Conservation (phyloP, 2,888 invertebrate genomes). For the Eucera pruinosa region DNA sequence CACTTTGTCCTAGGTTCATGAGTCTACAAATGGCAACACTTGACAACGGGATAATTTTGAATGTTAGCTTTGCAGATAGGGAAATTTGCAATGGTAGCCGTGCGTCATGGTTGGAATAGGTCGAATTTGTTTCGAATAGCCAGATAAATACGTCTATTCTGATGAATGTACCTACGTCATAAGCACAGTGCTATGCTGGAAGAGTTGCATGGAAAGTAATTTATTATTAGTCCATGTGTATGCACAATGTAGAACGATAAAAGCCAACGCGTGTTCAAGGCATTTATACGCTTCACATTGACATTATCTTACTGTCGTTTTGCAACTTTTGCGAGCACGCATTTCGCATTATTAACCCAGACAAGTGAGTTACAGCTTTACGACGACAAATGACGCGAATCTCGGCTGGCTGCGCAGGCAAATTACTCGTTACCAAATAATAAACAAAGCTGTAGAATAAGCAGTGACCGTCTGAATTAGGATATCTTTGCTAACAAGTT, state of each 20-base stretch:
- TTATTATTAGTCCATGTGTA: conserved; percentile 22
- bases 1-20: too few relatives aligned
- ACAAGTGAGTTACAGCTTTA: not conserved
- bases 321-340: not conserved
- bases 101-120: not conserved
- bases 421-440: conserved; percentile 14
- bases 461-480: not conserved
- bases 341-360: not conserved
- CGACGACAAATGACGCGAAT: not conserved
- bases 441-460: conserved; percentile 8
- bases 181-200: conserved; percentile 15
- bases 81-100: too few relatives aligned
- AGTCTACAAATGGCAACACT: too few relatives aligned
- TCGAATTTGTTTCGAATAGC: not conserved
- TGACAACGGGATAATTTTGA: too few relatives aligned
- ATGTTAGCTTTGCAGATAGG: too few relatives aligned
- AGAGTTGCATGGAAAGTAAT: conserved; percentile 37
- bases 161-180: conserved; percentile 25
- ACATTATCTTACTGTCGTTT: conserved; percentile 32
- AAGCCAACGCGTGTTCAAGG: conserved; percentile 16
- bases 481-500: not conserved
- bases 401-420: not conserved
- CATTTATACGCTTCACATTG: conserved; percentile 37
- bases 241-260: conserved; percentile 32
- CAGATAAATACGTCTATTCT: conserved; percentile 36